Conservation (phyloP, 2,113 vertebrate genomes). For the Lipotes vexillifer region DNA sequence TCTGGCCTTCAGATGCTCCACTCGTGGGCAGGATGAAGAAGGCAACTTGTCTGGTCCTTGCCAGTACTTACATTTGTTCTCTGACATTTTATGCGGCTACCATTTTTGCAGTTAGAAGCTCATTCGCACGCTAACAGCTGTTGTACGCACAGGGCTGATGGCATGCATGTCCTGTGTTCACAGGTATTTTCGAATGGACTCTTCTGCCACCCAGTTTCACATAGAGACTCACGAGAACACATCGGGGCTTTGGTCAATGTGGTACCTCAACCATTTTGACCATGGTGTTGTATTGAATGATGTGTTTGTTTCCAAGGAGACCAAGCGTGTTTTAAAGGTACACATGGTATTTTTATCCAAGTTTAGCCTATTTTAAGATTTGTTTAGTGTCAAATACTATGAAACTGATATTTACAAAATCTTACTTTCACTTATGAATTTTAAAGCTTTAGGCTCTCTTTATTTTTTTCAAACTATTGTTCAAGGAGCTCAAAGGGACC, state of each 20-base stretch:
- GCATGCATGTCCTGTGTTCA: background rate
- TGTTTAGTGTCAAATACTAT: background rate
- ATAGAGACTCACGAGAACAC: constrained; percentile 82
- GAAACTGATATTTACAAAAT: background rate
- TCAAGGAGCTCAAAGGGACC: background rate
- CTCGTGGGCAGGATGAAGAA: no score
- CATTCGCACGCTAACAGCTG: fast-evolving
- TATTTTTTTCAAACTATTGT: background rate
- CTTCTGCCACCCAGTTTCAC: constrained; percentile 83
- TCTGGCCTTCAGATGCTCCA: background rate
- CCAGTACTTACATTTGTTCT: fast-evolving
- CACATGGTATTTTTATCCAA: background rate
- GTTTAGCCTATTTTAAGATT: background rate
- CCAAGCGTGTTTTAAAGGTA: constrained; percentile 87
- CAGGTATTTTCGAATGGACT: constrained; percentile 82
- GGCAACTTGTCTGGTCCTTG: fast-evolving
- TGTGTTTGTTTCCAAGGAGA: constrained; percentile 84
- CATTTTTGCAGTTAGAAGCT: background rate
- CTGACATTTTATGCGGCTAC: fast-evolving
- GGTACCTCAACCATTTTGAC: constrained; percentile 88
- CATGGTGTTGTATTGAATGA: constrained; percentile 83
- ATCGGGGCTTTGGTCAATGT: constrained; percentile 87
- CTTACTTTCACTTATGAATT: background rate
- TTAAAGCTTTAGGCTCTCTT: background rate
- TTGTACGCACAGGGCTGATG: background rate